Evolutionary conservation across 1,140 invertebrate species (phyloP), one percentile per base, ranked within the genome.

Genomic region (Oryctes rhinoceros): DNA sequence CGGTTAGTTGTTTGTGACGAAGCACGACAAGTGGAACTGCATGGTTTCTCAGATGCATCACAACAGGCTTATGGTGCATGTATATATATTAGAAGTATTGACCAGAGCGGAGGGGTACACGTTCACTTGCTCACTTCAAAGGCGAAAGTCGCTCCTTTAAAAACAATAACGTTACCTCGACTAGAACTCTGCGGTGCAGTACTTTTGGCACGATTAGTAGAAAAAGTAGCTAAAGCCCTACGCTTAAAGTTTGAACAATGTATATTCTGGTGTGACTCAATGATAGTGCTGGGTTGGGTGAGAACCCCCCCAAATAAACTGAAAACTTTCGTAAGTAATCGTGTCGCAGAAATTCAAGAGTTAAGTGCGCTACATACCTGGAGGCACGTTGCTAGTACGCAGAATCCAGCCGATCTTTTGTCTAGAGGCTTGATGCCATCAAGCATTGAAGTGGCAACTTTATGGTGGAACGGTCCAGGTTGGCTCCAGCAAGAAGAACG

Each of bases 271-370:
- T 30, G 24, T 30, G 24, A 30, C 24, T 30, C 24, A 30, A 30
- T 30, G 24, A 30, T 30, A 30, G 24, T 30, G 24, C 24, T 30
- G 24, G 24, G 24, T 30, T 30, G 24, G 24, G 24, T 30, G 24
- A 30, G 24, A 2, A 30, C 24, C 2, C 24, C n/a, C 24, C 24
- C 24, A 30, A 67, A 67, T 30, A 67, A 3, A 18, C 24, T 67
- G 24, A 67, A 67, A 67, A 20, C 62, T 5, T 67, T 67, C 24
- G 62, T 67, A 0, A 18, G 62, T 18, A 67, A 67, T 30, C 62
- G 62, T n/a, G 83, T 87, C 5, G 20, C 80, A 20, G 84, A 85
- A 83, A 85, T 86, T 39, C 86, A 86, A 71, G 82, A 86, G 24
- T 76, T 80, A 10, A 86, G 85, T 30, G 30, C 4, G 13, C 79